phyloP scores from a whole-genome alignment of 2,113 vertebrate genomes.

The Ardeotis arabs region DNA sequence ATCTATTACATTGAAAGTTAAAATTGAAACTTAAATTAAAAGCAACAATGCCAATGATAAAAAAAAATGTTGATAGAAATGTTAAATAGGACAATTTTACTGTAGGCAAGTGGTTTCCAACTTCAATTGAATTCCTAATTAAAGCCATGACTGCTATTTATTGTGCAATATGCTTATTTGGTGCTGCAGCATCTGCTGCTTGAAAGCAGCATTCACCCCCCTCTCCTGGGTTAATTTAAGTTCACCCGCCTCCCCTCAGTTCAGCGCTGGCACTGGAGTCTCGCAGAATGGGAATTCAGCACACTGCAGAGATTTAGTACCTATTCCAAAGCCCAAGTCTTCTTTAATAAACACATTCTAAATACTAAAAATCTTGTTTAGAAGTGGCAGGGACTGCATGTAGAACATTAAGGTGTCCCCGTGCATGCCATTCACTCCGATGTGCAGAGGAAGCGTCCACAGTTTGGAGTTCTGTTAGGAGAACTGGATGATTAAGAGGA shows the following conservation, averaged over 20 bases:
- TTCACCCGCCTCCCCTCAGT: constrained; percentile 67
- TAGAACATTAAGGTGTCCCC: not conserved
- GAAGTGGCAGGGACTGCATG: not conserved
- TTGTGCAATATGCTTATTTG: constrained; percentile 77
- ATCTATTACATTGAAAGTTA: constrained; percentile 54
- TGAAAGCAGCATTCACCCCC: constrained; percentile 70
- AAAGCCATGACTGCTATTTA: constrained; percentile 78
- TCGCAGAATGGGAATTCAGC: constrained; percentile 57
- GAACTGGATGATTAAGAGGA: not conserved
- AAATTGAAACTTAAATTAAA: constrained; percentile 70
- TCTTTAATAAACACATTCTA: constrained; percentile 16
- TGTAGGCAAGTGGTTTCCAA: constrained; percentile 75
- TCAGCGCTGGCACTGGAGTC: constrained; percentile 25
- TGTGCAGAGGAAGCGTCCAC: accelerated
- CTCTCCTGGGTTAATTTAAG: constrained; percentile 73
- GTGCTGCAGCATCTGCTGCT: constrained; percentile 71
- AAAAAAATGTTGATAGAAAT: constrained; percentile 74
- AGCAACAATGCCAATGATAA: constrained; percentile 67
- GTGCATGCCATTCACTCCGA: accelerated
- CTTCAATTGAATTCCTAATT: constrained; percentile 77
- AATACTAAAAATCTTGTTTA: not conserved
- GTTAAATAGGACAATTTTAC: constrained; percentile 77
- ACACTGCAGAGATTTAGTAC: constrained; percentile 43
- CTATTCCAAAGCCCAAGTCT: constrained; percentile 10
- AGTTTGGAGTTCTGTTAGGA: not conserved